phyloP scores from a whole-genome alignment of 2,113 vertebrate species.

The Trematomus loennbergii region DNA sequence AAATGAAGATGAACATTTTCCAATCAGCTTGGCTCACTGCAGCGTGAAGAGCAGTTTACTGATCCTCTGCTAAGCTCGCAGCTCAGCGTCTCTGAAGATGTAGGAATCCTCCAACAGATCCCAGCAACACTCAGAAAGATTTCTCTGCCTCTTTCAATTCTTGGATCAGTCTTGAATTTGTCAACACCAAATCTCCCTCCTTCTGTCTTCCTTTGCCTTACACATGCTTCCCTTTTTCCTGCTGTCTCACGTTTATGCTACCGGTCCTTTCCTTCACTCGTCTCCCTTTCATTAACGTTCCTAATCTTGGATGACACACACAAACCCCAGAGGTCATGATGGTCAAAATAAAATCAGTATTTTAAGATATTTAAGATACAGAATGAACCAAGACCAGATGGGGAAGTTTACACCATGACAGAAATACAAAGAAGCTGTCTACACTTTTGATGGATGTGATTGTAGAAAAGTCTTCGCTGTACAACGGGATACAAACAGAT shows the following conservation, averaged over 20 bases:
- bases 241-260: not conserved
- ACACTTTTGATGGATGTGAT: not conserved
- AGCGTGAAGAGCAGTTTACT: conserved; percentile 66
- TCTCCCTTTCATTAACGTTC: not conserved
- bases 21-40: conserved; percentile 62
- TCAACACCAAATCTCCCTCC: conserved; percentile 20
- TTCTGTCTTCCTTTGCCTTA: conserved; percentile 27
- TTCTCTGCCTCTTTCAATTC: not conserved
- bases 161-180: conserved; percentile 34
- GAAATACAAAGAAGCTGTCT: not conserved
- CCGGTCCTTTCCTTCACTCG: not conserved
- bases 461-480: not conserved
- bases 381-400: not conserved
- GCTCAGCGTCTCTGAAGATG: conserved; percentile 51
- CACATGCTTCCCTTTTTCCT: conserved; percentile 21
- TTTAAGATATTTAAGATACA: not conserved
- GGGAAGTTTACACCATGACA: not conserved
- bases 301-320: conserved; percentile 16
- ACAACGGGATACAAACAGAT: conserved; percentile 5
- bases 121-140: conserved; percentile 19
- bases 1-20: conserved; percentile 81
- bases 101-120: conserved; percentile 39
- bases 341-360: conserved; percentile 9
- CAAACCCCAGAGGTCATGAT: conserved; percentile 4
- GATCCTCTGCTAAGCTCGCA: conserved; percentile 46